These are phyloP conservation scores for Callionymus lyra DNA, from an alignment of 2,113 vertebrate species.

Conservation along the genomic window DNA sequence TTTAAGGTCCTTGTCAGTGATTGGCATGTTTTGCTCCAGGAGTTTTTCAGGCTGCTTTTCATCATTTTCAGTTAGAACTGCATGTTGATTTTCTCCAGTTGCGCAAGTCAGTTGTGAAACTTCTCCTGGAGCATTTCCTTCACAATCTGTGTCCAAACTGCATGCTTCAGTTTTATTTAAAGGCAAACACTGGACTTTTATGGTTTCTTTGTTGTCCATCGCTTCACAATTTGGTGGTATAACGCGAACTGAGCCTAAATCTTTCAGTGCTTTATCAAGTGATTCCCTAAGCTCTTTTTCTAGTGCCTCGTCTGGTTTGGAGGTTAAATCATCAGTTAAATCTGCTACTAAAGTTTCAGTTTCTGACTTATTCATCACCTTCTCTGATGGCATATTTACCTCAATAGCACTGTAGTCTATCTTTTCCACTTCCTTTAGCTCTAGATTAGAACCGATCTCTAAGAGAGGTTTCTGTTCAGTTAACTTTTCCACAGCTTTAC, in stretches of 20 bases:
- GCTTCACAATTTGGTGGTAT: constrained; percentile 13
- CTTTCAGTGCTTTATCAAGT: constrained; percentile 5
- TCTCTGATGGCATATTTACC: too few species aligned
- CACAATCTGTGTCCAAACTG: constrained; percentile 17
- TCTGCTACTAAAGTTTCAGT: background rate
- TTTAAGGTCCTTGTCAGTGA: constrained; percentile 26
- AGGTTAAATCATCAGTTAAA: constrained; percentile 11
- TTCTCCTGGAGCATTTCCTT: constrained; percentile 11
- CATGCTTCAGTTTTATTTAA: constrained; percentile 11
- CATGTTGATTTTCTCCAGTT: constrained; percentile 21
- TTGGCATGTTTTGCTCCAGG: constrained; percentile 16
- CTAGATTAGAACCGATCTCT: constrained; percentile 9
- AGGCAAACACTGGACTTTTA: constrained; percentile 11
- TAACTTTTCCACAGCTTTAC: constrained; percentile 7
- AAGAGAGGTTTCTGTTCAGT: constrained; percentile 12
- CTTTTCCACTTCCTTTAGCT: constrained; percentile 2
- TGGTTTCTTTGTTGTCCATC: constrained; percentile 11
- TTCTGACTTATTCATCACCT: constrained; percentile 6
- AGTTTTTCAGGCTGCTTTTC: constrained; percentile 10
- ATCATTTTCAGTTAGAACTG: constrained; percentile 9
- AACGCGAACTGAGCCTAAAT: constrained; percentile 6
- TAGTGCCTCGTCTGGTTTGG: constrained; percentile 10
- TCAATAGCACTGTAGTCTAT: constrained; percentile 6
- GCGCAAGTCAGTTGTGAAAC: constrained; percentile 10
- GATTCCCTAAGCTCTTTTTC: constrained; percentile 3